A percentile compares a stretch with the other conserved stretches of the same genome.
Conservation (phyloP, 1,140 invertebrate species). For the Yoshiicerus persimilis region DNA sequence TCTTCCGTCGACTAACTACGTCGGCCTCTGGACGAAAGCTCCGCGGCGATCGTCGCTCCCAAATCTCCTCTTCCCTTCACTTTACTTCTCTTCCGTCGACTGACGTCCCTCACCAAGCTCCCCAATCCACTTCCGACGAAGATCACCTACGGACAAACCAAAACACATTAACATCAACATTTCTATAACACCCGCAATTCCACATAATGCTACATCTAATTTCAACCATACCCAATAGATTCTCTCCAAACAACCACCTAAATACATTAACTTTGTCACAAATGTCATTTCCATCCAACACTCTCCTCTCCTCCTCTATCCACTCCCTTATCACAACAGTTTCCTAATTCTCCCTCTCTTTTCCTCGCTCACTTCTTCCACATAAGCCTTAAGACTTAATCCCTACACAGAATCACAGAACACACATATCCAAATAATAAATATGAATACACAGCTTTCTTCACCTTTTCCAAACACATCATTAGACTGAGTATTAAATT, state of each 20-base stretch:
- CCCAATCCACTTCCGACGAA: neutral
- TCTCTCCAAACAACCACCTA: neutral
- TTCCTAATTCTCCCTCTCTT: too few relatives aligned
- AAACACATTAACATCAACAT: conserved; percentile 34
- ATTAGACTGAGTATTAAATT: too few relatives aligned
- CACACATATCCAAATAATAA: neutral
- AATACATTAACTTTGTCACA: too few relatives aligned
- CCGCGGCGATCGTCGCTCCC: neutral
- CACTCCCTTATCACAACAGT: too few relatives aligned
- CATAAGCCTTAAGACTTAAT: too few relatives aligned
- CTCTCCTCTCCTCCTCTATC: neutral
- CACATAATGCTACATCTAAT: too few relatives aligned
- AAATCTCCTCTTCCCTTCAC: neutral
- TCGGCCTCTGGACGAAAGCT: neutral
- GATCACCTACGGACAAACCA: conserved; percentile 42
- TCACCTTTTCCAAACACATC: too few relatives aligned
- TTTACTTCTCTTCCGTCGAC: neutral
- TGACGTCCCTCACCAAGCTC: neutral
- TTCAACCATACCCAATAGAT: neutral
- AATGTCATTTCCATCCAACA: too few relatives aligned
- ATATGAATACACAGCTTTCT: neutral
- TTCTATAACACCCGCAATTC: neutral
- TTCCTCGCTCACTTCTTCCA: too few relatives aligned
- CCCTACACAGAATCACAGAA: too few relatives aligned
- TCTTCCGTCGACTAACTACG: conserved; percentile 12